Conservation (phyloP, 2,113 vertebrate species). For the Oriolus oriolus region DNA sequence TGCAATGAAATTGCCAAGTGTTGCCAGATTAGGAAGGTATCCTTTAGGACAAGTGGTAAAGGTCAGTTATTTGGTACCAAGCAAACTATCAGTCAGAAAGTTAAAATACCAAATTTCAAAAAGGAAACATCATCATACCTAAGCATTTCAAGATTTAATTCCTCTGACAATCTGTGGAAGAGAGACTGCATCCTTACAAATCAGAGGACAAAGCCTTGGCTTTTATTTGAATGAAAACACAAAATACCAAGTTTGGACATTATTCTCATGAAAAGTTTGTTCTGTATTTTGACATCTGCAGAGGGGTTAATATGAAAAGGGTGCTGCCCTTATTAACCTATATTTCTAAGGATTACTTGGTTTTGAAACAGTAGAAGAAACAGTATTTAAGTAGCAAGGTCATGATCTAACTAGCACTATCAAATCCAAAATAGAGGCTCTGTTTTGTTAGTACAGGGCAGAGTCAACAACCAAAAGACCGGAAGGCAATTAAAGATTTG, state of each 20-base stretch:
- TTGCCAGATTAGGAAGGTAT: background rate
- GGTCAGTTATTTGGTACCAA: background rate
- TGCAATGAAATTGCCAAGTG: background rate
- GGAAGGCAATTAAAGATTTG: conserved; percentile 47
- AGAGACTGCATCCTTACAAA: background rate
- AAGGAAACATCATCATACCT: background rate
- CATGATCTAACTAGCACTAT: background rate
- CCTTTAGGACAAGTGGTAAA: background rate
- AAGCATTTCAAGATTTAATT: background rate
- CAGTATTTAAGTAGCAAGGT: background rate
- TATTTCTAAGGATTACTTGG: background rate
- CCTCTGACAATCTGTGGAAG: background rate
- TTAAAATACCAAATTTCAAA: background rate
- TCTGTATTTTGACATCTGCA: background rate
- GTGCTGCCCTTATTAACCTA: background rate
- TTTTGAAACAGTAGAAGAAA: background rate
- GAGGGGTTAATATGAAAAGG: background rate
- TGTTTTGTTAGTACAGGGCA: conserved; percentile 19
- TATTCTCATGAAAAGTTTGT: background rate
- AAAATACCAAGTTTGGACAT: background rate
- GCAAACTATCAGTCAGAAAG: background rate
- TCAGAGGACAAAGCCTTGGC: background rate
- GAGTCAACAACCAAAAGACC: conserved; percentile 17
- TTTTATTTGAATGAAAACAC: background rate
- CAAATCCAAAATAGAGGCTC: background rate